A percentile compares a stretch with the other conserved stretches of the same genome.
phyloP scores from a whole-genome alignment of 2,113 vertebrate species.

The Platysteira castanea region DNA sequence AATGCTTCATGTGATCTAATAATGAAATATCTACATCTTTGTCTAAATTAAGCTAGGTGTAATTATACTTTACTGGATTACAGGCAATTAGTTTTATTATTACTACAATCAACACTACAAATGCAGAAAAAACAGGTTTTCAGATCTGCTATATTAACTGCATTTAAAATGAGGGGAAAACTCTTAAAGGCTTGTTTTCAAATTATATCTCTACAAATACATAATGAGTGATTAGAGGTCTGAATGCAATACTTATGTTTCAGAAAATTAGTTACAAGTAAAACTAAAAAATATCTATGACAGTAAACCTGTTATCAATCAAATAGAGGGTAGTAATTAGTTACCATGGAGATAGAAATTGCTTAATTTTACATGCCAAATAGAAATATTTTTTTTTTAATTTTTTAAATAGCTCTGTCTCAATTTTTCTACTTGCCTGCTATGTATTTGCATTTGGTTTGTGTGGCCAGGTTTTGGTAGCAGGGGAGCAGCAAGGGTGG shows the following conservation, averaged over 20 bases:
- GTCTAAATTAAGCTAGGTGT: constrained; percentile 13
- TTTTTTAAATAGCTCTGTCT: background rate
- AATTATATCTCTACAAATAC: background rate
- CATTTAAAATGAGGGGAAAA: constrained; percentile 7
- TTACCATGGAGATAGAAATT: background rate
- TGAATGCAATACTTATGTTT: background rate
- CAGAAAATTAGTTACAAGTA: background rate
- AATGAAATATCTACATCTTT: constrained; percentile 2
- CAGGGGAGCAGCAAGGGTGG: background rate
- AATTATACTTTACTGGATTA: constrained; percentile 47
- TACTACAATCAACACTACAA: constrained; percentile 34
- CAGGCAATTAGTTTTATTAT: constrained; percentile 43
- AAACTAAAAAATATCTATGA: background rate
- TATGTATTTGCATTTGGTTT: background rate
- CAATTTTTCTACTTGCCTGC: background rate
- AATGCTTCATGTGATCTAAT: background rate
- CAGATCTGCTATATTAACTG: background rate
- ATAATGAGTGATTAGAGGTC: constrained; percentile 1
- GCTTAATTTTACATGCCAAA: background rate
- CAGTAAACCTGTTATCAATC: background rate
- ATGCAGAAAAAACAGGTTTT: constrained; percentile 7
- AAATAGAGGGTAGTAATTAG: background rate
- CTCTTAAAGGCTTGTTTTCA: background rate
- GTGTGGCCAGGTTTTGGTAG: background rate
- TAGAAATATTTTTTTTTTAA: background rate